Base-by-base conservation (phyloP, 1,140 invertebrate species). In the Sesamia nonagrioides region DNA sequence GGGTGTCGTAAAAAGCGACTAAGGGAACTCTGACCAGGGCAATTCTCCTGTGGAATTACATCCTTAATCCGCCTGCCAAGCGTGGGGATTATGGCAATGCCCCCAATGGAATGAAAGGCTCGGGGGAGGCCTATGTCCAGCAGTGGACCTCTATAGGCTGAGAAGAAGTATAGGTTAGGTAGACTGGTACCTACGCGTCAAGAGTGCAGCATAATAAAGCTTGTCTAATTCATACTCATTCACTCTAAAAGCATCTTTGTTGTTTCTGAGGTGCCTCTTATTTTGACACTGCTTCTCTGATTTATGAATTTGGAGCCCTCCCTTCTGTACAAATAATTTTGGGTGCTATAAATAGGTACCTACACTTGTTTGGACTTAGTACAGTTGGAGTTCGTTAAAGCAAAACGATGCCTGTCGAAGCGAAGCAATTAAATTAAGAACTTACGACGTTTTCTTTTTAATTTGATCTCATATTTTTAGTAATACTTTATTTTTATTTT, bases 261-360 rank as follows among this genome's bases (percentile, higher is more conserved):
- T 71, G 68, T 71, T 52, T 71, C 35, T 54, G 4, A 71, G 45
- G 6, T 15, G 58, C 33, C 35, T 61, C 7, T 13, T 71, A 71
- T 33, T 71, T 71, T 71, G 66, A 52, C 68, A 71, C 48, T 54
- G n/a, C 48, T 37, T 48, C 27, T 7, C 27, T 71, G 48, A 71
- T 71, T 71, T 71, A 71, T 71, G 27, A 71, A 35, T 18, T 52
- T 15, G 48, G 9, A 17, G 8, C 3, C 45, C 68, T 54, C 11
- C 21, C 48, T 50, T 27, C 68, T n/a, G 9, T 15, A 9, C 6
- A 71, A 54, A 54, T 54, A 37, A 71, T 71, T 71, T n/a, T 8
- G 15, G 27, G 45, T n/a, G 42, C 42, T 11, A n/a, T 5, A 2
- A 27, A 11, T 54, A n/a, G n/a, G n/a, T n/a, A 52, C n/a, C 4